Percentiles rank a stretch among this genome's conserved stretches.
These are phyloP conservation scores for Ceramica pisi DNA, from an alignment of 2,888 invertebrate species.

Conservation along the genomic window DNA sequence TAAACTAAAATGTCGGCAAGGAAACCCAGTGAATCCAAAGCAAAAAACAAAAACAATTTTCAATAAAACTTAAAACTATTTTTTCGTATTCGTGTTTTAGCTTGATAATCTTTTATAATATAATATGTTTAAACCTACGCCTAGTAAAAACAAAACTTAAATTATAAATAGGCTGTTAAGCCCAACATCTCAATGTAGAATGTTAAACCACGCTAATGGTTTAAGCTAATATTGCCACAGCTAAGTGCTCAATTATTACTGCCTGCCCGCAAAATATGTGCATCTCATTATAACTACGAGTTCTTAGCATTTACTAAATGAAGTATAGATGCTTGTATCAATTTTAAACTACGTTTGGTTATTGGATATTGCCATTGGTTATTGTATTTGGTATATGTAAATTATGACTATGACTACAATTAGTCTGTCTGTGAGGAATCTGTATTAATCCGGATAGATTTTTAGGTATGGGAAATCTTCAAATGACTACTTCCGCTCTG, in stretches of 20 bases:
- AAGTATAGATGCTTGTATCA: background rate
- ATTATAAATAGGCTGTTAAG: constrained; percentile 15
- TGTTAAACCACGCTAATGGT: constrained; percentile 26
- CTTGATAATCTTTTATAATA: background rate
- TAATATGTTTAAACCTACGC: background rate
- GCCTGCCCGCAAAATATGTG: constrained; percentile 36
- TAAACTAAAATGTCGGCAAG: no score
- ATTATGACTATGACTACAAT: no score
- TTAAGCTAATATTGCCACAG: constrained; percentile 46
- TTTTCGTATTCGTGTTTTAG: background rate
- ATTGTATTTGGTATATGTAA: no score
- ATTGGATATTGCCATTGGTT: no score
- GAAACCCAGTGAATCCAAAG: no score
- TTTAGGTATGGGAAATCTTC: no score
- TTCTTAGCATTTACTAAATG: constrained; percentile 4
- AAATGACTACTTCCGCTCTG: no score
- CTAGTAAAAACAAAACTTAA: background rate
- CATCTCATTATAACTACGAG: constrained; percentile 25
- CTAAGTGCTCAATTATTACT: constrained; percentile 46
- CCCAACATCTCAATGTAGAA: constrained; percentile 2
- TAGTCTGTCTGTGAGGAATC: no score
- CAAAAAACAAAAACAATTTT: no score
- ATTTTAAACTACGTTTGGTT: background rate
- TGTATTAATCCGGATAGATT: no score
- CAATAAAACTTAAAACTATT: no score